A percentile compares a stretch with the other conserved stretches of the same genome.
phyloP scores from a whole-genome alignment of 2,888 invertebrate genomes.

The Beris chalybata region DNA sequence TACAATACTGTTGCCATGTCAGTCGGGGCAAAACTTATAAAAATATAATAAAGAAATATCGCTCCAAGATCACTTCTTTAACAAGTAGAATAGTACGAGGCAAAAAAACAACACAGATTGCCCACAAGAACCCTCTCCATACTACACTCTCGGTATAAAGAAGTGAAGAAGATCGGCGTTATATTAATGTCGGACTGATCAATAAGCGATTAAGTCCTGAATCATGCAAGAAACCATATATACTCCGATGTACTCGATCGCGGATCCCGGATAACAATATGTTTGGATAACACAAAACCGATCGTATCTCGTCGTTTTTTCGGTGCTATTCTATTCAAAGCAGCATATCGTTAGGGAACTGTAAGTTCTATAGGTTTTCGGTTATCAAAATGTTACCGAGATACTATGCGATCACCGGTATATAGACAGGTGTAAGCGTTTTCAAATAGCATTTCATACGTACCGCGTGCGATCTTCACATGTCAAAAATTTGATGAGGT shows the following conservation, averaged over 20 bases:
- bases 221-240: constrained; percentile 31
- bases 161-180: constrained; percentile 19
- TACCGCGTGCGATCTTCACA: constrained; percentile 28
- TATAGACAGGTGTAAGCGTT: constrained; percentile 29
- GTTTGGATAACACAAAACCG: constrained; percentile 28
- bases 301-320: constrained; percentile 19
- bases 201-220: constrained; percentile 37
- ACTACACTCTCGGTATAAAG: too few species aligned
- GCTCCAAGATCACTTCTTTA: constrained; percentile 14
- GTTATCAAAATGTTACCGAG: constrained; percentile 31
- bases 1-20: constrained; percentile 32
- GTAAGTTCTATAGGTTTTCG: constrained; percentile 27
- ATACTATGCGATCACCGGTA: constrained; percentile 16
- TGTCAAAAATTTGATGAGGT: constrained; percentile 27
- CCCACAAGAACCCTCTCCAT: too few species aligned
- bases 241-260: constrained; percentile 17
- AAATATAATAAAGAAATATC: constrained; percentile 30
- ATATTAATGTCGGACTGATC: constrained; percentile 34
- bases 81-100: too few species aligned
- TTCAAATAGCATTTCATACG: constrained; percentile 24
- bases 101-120: too few species aligned
- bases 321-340: constrained; percentile 13
- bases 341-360: constrained; percentile 8
- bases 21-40: constrained; percentile 29
- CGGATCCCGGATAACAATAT: constrained; percentile 18